A percentile compares a stretch with the other conserved stretches of the same genome.
Evolutionary conservation across 2,797 vertebrate species (phyloP).

Genomic region (Florisuga fusca): DNA sequence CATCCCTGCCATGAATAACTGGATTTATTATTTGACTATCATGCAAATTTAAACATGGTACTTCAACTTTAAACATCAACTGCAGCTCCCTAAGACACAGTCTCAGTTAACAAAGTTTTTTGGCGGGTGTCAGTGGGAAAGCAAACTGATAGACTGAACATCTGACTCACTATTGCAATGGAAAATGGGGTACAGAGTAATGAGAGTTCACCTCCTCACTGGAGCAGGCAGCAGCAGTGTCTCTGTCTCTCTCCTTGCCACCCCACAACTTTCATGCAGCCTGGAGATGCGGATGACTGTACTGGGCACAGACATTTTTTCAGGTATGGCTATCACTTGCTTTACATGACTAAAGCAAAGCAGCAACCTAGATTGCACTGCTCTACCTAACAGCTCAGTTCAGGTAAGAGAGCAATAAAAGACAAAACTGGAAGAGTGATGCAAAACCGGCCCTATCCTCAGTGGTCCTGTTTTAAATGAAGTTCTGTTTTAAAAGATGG

Average conservation of each 20-base stretch:
- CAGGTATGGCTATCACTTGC: background rate
- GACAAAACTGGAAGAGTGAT: background rate
- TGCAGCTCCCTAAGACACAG: background rate
- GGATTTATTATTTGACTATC: background rate
- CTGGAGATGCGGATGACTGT: background rate
- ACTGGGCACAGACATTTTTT: background rate
- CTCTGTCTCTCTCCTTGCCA: background rate
- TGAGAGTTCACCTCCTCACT: background rate
- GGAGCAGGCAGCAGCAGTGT: accelerated
- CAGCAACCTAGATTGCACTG: background rate
- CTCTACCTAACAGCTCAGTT: background rate
- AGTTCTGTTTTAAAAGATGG: background rate
- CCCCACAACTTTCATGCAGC: background rate
- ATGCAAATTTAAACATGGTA: background rate
- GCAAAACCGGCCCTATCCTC: background rate
- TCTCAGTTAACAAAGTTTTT: background rate
- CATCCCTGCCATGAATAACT: background rate
- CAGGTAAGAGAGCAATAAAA: background rate
- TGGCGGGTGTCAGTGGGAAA: background rate
- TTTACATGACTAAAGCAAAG: background rate
- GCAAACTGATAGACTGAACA: background rate
- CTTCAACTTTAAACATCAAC: background rate
- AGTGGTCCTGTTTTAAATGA: background rate
- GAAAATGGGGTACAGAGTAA: background rate
- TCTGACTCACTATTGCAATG: background rate